Evolutionary conservation across 2,888 invertebrate genomes (phyloP).

Genomic region (Clostera curtula): DNA sequence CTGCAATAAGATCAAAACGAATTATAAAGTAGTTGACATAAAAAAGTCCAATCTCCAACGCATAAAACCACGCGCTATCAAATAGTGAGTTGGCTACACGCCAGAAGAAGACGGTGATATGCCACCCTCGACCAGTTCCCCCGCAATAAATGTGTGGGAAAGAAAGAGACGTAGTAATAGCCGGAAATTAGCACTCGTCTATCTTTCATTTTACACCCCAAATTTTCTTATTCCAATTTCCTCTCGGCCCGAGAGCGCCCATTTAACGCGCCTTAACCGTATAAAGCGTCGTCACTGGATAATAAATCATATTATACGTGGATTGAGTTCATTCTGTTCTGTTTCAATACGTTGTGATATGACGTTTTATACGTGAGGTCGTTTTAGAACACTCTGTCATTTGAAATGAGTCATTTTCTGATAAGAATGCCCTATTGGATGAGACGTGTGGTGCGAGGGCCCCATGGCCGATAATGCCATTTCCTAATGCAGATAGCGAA

Average conservation of each 20-base stretch:
- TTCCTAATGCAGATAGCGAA: slow-evolving; percentile 69
- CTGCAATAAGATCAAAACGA: no score
- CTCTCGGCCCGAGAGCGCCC: slow-evolving; percentile 56
- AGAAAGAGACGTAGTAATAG: slow-evolving; percentile 73
- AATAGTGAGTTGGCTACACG: slow-evolving; percentile 41
- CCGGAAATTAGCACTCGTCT: slow-evolving; percentile 84
- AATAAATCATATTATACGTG: slow-evolving; percentile 12
- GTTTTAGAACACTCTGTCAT: slow-evolving; percentile 75
- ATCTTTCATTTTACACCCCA: slow-evolving; percentile 86
- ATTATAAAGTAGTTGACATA: slow-evolving; percentile 11
- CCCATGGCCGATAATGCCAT: slow-evolving; percentile 66
- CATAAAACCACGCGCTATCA: slow-evolving; percentile 35
- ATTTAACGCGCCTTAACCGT: slow-evolving; percentile 46
- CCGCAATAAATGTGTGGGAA: slow-evolving; percentile 70
- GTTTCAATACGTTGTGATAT: slow-evolving; percentile 24
- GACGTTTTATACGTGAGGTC: slow-evolving; percentile 45
- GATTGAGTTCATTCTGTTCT: slow-evolving; percentile 29
- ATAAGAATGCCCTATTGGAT: slow-evolving; percentile 78
- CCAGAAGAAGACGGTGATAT: slow-evolving; percentile 62
- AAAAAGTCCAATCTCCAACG: slow-evolving; percentile 22
- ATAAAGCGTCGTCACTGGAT: slow-evolving; percentile 12
- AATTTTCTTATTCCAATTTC: slow-evolving; percentile 87
- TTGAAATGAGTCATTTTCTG: slow-evolving; percentile 84
- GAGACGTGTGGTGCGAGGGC: slow-evolving; percentile 68
- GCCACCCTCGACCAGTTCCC: slow-evolving; percentile 45